phyloP scores from a whole-genome alignment of 1,140 invertebrate species.

The Rhagoletis zephyria region DNA sequence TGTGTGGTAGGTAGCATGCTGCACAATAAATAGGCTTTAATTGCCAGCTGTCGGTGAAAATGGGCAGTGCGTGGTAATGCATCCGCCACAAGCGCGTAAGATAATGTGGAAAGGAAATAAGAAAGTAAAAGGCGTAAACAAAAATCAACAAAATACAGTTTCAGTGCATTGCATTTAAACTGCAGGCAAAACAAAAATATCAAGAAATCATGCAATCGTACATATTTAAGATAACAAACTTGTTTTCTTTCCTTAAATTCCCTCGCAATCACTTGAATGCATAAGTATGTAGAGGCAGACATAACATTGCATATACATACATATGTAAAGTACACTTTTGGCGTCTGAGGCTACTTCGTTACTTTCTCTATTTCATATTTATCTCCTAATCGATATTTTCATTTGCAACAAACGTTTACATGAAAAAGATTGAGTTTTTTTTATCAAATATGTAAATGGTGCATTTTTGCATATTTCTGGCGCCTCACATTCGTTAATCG shows the following conservation, averaged over 20 bases:
- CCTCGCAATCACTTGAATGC: too few relatives aligned
- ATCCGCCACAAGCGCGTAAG: background rate
- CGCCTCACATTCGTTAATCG: background rate
- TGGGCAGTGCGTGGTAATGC: constrained; percentile 7
- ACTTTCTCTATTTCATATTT: too few relatives aligned
- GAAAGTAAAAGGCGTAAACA: background rate
- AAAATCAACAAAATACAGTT: background rate
- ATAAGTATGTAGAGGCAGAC: too few relatives aligned
- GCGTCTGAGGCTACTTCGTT: too few relatives aligned
- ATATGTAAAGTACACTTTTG: too few relatives aligned
- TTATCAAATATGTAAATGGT: too few relatives aligned
- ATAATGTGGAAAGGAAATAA: background rate
- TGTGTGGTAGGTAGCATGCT: background rate
- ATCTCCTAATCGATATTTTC: too few relatives aligned
- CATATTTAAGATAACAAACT: background rate
- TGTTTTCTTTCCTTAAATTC: background rate
- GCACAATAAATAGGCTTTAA: background rate
- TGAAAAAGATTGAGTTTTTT: too few relatives aligned
- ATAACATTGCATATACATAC: too few relatives aligned
- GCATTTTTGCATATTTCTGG: background rate
- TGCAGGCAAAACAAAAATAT: too few relatives aligned
- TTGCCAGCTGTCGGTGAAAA: background rate
- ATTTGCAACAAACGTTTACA: too few relatives aligned
- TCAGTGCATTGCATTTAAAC: background rate
- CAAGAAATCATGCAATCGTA: background rate